Evolutionary conservation across 2,113 vertebrate genomes (phyloP), one percentile per base, ranked within the genome.

Genomic region (Petromus typicus): DNA sequence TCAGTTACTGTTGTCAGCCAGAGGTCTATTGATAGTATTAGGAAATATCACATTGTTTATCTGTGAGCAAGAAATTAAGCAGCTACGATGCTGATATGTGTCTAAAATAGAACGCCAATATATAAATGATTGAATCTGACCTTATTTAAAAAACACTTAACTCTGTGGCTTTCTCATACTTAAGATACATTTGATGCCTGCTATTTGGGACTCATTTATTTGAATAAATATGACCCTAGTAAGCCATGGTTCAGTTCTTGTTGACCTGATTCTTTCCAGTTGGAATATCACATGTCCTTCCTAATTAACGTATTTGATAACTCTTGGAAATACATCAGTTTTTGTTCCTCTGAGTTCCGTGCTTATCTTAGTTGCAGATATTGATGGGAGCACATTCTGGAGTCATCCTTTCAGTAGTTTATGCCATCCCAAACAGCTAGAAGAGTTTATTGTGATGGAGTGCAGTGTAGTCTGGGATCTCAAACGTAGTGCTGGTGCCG

Each of bases 401-500:
- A 99, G 99, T 40, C 97, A 99, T 92, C 99, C 99, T 79, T 99
- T 99, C 98, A 98, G 95, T 97, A 99, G 99, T 93, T 98, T 99
- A 81, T 99, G 99, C 97, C 98, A 98, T 91, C 99, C 99, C 30
- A 99, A 98, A 48, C 99, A 99, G 82, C 98, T 99, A 18, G 99
- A 99, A 95, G 99, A 99, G 96, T 99, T 99, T 93, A 99, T 99
- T 85, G 98, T 99, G 59, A 99, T 99, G 99, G 99, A 99, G 17
- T 98, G 98, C 59, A 99, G 98, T 48, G 73, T 98, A 86, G 98
- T 99, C 91, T 98, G 98, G 59, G 97, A 99, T 89, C 98, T 98
- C 96, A 99, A 98, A 67, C 98, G 99, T 56, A 98, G 96, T 54
- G 99, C 99, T 8, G 99, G 99, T 51, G 99, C 99, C 37, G 99